Evolutionary conservation across 1,140 invertebrate species (phyloP).

Genomic region (Streblospio benedicti): DNA sequence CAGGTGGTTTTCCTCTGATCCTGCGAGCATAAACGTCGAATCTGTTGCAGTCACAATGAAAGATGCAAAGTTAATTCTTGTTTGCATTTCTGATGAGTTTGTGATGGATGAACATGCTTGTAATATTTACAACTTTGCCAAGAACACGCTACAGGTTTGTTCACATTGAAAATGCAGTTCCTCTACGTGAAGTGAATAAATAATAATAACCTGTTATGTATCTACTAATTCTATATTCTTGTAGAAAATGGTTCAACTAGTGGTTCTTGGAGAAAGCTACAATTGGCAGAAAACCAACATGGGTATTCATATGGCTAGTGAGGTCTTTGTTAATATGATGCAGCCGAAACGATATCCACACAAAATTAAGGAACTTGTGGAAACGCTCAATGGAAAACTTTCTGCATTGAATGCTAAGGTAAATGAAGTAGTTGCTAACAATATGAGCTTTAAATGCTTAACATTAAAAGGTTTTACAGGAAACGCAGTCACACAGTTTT

Average conservation of each 20-base stretch:
- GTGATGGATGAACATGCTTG: constrained; percentile 29
- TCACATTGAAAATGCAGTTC: no score
- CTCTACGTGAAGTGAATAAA: no score
- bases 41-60: constrained; percentile 3
- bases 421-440: neutral
- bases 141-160: no score
- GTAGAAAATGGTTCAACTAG: constrained; percentile 30
- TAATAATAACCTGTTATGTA: no score
- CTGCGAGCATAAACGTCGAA: neutral
- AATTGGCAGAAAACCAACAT: constrained; percentile 35
- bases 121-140: constrained; percentile 32
- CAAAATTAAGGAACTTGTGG: constrained; percentile 31
- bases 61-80: constrained; percentile 18
- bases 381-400: constrained; percentile 22
- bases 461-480: no score
- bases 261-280: constrained; percentile 27
- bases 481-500: no score
- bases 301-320: constrained; percentile 32
- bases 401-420: constrained; percentile 4
- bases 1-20: constrained; percentile 29
- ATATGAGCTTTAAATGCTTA: no score
- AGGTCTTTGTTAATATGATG: constrained; percentile 41
- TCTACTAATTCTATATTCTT: no score
- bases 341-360: constrained; percentile 26
- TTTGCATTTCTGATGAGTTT: constrained; percentile 38